phyloP scores from a whole-genome alignment of 2,888 invertebrate species.

The Syrphus vitripennis region DNA sequence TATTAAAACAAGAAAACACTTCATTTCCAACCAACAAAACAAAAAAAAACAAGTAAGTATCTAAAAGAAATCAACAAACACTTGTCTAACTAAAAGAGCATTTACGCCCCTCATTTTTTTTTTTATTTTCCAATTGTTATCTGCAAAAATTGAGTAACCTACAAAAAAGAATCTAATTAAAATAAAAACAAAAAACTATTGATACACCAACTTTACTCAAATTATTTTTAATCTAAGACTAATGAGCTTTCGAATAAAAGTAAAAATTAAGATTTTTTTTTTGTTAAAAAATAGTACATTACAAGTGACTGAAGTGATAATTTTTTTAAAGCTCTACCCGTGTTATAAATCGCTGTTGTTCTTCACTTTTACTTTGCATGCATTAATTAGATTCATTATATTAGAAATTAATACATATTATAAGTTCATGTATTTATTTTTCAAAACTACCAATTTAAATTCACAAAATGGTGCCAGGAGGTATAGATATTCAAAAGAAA shows the following conservation, averaged over 20 bases:
- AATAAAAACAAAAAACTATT: not conserved
- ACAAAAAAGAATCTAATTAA: not conserved
- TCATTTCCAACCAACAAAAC: constrained; percentile 14
- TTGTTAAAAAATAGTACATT: no score
- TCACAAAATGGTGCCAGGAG: not conserved
- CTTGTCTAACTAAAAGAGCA: not conserved
- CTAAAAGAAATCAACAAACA: constrained; percentile 5
- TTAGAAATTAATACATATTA: no score
- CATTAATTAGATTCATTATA: not conserved
- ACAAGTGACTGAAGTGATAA: no score
- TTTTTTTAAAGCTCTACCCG: not conserved
- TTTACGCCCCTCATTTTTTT: constrained; percentile 1
- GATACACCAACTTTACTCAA: not conserved
- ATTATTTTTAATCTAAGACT: not conserved
- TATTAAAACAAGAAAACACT: constrained; percentile 17
- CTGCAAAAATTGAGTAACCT: not conserved
- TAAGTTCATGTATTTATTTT: no score
- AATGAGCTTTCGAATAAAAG: no score
- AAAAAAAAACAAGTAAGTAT: constrained; percentile 12
- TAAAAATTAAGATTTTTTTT: no score
- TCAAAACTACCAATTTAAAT: not conserved
- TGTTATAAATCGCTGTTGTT: no score
- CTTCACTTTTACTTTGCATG: not conserved
- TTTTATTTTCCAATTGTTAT: not conserved
- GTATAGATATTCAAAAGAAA: not conserved